Base-by-base conservation (phyloP, 2,113 vertebrate genomes). In the Gobiocypris rarus region DNA sequence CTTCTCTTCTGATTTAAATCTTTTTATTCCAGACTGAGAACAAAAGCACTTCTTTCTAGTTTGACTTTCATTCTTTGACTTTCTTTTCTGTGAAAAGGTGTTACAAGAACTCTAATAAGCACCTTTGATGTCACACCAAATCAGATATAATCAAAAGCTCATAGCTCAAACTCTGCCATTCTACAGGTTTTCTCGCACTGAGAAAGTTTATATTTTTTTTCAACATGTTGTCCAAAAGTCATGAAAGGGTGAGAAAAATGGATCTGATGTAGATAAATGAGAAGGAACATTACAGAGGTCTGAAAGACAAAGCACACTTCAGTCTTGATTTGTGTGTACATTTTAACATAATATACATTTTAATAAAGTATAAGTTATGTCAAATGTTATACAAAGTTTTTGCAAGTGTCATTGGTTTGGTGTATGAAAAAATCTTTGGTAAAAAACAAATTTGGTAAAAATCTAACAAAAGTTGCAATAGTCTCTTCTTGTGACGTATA, bases 181-280 rank as follows among this genome's bases (percentile, higher is more conserved):
- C 34, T 10, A 31, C 24, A 80, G 85, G 86, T 92, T 87, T 89
- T 87, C 91, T 86, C 86, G 48, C 84, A 86, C 83, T 86, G 77
- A 82, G 85, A 87, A 85, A 91, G 86, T 41, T 90, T 90, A 85
- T 91, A 92, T 92, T 85, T 56, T 24, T 41, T 7, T 14, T n/a
- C n/a, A 76, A 38, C 10, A 31, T 0, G 48, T 50, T 31, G 19
- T 54, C 65, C 52, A 43, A 31, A 38, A 26, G 82, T 11, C 19
- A n/a, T 31, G 38, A 76, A 67, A 34, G 2, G 24, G 11, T 14
- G 75, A 61, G 14, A 41, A 61, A 58, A 61, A 59, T 15, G 24
- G 9, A 34, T 76, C 41, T 56, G 50, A 38, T 73, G 43, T 11
- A 26, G 70, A 73, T 17, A 48, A 48, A 73, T 28, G 71, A 74